Conservation (phyloP, 2,113 vertebrate species). For the Calidris pygmaea region DNA sequence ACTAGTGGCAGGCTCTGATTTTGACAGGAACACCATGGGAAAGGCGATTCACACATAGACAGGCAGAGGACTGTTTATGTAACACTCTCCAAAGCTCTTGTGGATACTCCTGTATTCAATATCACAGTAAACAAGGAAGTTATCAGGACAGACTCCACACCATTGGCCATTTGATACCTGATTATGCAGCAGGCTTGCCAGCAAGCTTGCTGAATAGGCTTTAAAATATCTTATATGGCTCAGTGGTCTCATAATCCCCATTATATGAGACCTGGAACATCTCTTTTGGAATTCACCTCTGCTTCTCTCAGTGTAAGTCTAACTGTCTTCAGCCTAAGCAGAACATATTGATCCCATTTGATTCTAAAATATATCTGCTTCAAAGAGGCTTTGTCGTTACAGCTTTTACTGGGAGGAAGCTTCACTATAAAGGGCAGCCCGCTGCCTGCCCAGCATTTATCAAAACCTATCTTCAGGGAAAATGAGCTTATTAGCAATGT, state of each 20-base stretch:
- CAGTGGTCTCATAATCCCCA: conserved; percentile 35
- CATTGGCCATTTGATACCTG: conserved; percentile 8
- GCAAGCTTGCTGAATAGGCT: conserved; percentile 30
- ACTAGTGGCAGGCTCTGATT: neutral
- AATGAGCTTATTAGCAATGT: neutral
- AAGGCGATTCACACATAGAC: neutral
- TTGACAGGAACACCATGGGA: neutral
- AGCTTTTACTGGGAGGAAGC: conserved; percentile 3
- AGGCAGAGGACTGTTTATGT: neutral
- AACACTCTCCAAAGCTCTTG: neutral
- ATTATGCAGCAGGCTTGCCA: conserved; percentile 28
- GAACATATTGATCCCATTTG: conserved; percentile 51
- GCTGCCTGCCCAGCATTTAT: neutral
- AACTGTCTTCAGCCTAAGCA: conserved; percentile 12
- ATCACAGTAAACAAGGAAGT: neutral
- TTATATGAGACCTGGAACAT: conserved; percentile 56
- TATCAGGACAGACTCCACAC: neutral
- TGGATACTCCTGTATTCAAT: neutral
- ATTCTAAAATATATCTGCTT: conserved; percentile 2
- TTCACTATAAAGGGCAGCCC: neutral
- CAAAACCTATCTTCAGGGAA: neutral
- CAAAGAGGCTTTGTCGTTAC: neutral
- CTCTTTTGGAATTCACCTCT: conserved; percentile 38
- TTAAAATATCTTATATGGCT: conserved; percentile 58
- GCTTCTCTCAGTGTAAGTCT: neutral